A percentile compares a stretch with the other conserved stretches of the same genome.
Conservation (phyloP, 1,140 invertebrate genomes). For the Epicauta chinensis region DNA sequence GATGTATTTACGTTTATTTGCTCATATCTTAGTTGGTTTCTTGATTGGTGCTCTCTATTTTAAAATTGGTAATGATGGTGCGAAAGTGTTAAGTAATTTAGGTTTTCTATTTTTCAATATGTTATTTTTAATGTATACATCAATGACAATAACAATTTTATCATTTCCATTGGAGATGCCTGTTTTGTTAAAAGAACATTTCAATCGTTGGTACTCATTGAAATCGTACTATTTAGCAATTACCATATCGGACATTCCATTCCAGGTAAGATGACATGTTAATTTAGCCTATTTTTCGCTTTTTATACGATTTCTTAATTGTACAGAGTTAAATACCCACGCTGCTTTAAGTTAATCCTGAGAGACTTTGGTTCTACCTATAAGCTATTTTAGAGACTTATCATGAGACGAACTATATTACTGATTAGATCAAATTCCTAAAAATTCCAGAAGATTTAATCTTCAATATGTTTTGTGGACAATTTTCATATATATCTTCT, state of each 20-base stretch:
- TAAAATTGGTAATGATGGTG: slow-evolving; percentile 88
- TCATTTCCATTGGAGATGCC: slow-evolving; percentile 96
- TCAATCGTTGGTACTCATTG: slow-evolving; percentile 96
- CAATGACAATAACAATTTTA: slow-evolving; percentile 95
- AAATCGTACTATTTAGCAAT: slow-evolving; percentile 94
- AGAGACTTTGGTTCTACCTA: too few relatives aligned
- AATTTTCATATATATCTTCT: too few relatives aligned
- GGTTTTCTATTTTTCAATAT: slow-evolving; percentile 97
- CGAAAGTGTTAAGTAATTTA: slow-evolving; percentile 92
- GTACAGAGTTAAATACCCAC: too few relatives aligned
- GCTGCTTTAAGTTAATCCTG: too few relatives aligned
- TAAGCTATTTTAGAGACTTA: too few relatives aligned
- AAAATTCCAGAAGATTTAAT: too few relatives aligned
- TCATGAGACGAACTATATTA: too few relatives aligned
- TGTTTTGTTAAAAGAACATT: slow-evolving; percentile 89
- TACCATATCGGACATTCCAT: slow-evolving; percentile 91
- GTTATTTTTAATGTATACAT: slow-evolving; percentile 97
- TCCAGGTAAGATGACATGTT: slow-evolving; percentile 64
- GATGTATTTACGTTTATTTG: slow-evolving; percentile 88
- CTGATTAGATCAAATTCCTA: too few relatives aligned
- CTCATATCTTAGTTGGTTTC: slow-evolving; percentile 85
- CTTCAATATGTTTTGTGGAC: too few relatives aligned
- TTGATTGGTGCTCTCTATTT: slow-evolving; percentile 90
- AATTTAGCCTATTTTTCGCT: too few relatives aligned
- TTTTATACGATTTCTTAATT: too few relatives aligned